Base-by-base conservation (phyloP, 35 echinoderm and acorn worm genomes). In the Apostichopus californicus region DNA sequence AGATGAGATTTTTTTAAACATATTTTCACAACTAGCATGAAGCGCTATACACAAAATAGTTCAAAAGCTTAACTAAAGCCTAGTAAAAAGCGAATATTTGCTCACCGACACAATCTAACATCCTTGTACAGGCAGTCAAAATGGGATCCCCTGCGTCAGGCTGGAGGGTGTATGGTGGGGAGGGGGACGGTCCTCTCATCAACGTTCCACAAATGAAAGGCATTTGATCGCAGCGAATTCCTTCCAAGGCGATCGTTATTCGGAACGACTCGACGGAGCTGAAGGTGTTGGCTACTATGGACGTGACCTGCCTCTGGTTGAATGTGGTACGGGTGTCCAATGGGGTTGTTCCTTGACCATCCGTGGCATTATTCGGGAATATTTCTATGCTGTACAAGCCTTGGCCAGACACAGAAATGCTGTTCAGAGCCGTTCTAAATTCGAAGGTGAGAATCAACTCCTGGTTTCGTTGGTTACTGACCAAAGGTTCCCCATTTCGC, bases 151-250 rank as follows among this genome's bases (percentile, higher is more conserved):
- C 86, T 54, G 68, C 80, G 12, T 86, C 86, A 12, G 93, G 93
- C 24, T 92, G 91, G 61, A 97, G 77, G 21, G 95, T 97, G 71
- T 77, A 97, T 8, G n/a, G 54, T 8, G 90, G 93, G 5, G 80
- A 59, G 18, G 95, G 78, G 11, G 25, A 73, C 0, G 79, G 57
- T 8, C 93, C 93, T 70, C 84, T 85, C 54, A 81, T 55, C 22
- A 97, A 34, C 17, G 77, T 80, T 22, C 56, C 95, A 64, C 95
- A 97, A 24, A 97, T 84, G 46, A 77, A 97, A 17, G 90, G 91
- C 78, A 97, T 91, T 54, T 97, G 87, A 17, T 93, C 93, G 20
- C 95, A 97, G 15, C 86, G 61, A 1, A 92, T 73, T 5, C 95
- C 95, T 10, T 61, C 46, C 8, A 97, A 80, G 65, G 94, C 77